A percentile compares a stretch with the other conserved stretches of the same genome.
Evolutionary conservation across 2,888 invertebrate species (phyloP).

Genomic region (Empis livida): DNA sequence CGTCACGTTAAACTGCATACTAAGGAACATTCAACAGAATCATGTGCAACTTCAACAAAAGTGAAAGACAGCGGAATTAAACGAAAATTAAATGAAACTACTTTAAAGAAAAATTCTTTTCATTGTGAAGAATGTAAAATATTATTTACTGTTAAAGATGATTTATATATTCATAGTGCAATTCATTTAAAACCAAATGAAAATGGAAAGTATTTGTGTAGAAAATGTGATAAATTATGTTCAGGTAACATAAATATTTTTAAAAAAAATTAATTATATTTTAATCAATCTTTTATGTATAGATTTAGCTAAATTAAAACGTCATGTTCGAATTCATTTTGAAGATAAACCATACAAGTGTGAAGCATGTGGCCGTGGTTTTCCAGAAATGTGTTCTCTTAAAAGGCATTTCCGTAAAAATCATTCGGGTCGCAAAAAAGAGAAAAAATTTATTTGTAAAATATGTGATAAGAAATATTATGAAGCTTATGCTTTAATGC

Average conservation of each 20-base stretch:
- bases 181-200: conserved; percentile 26
- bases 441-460: conserved; percentile 39
- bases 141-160: conserved; percentile 37
- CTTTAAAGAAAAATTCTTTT: conserved; percentile 4
- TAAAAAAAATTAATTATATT: too few species aligned
- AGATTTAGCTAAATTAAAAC: conserved; percentile 26
- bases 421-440: conserved; percentile 39
- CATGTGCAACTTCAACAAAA: too few species aligned
- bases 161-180: conserved; percentile 38
- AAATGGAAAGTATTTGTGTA: conserved; percentile 34
- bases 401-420: conserved; percentile 37
- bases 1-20: too few species aligned
- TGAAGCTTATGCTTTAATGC: conserved; percentile 25
- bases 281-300: too few species aligned
- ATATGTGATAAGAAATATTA: conserved; percentile 41
- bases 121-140: conserved; percentile 38
- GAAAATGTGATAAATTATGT: conserved; percentile 40
- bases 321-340: conserved; percentile 44
- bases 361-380: conserved; percentile 38
- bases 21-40: too few species aligned
- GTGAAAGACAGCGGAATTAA: too few species aligned
- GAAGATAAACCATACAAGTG: conserved; percentile 39
- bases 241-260: neutral
- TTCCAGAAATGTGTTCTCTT: conserved; percentile 41
- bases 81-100: too few species aligned